Percentiles rank a stretch among this genome's conserved stretches.
phyloP scores from a whole-genome alignment of 2,888 invertebrate genomes.

The Spisula subtruncata region DNA sequence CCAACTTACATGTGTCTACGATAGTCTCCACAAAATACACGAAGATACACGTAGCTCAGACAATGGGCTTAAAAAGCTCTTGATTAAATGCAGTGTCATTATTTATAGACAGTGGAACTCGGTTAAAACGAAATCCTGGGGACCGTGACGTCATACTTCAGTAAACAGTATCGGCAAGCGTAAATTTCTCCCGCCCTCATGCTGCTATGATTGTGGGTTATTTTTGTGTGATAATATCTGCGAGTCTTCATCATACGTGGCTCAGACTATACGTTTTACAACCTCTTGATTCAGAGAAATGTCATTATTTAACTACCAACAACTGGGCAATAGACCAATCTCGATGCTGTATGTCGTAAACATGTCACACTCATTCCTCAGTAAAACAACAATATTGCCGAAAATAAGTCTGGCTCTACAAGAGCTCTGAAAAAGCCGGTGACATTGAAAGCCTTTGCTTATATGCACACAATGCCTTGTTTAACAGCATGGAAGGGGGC shows the following conservation, averaged over 20 bases:
- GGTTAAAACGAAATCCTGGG: no score
- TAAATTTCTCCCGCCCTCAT: no score
- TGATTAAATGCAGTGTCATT: no score
- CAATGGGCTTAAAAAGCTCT: no score
- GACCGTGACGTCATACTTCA: no score
- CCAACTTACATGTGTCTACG: no score
- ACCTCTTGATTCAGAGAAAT: not conserved
- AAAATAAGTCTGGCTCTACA: conserved; percentile 7
- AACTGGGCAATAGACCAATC: not conserved
- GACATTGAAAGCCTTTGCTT: not conserved
- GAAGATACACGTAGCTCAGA: no score
- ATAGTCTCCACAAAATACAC: no score
- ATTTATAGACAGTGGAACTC: no score
- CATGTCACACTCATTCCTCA: not conserved
- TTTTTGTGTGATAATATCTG: not conserved
- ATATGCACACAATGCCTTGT: not conserved
- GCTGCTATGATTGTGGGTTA: not conserved
- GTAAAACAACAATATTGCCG: conserved; percentile 12
- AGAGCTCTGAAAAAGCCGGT: not conserved
- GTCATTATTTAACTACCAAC: conserved; percentile 5
- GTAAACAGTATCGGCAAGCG: no score
- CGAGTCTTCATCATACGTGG: not conserved
- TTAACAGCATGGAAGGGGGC: no score
- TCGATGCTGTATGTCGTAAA: conserved; percentile 7
- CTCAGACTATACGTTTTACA: not conserved